A percentile compares a stretch with the other conserved stretches of the same genome.
These are phyloP conservation scores for Malaclemys terrapin DNA, from an alignment of 2,113 vertebrate genomes.

Conservation along the genomic window DNA sequence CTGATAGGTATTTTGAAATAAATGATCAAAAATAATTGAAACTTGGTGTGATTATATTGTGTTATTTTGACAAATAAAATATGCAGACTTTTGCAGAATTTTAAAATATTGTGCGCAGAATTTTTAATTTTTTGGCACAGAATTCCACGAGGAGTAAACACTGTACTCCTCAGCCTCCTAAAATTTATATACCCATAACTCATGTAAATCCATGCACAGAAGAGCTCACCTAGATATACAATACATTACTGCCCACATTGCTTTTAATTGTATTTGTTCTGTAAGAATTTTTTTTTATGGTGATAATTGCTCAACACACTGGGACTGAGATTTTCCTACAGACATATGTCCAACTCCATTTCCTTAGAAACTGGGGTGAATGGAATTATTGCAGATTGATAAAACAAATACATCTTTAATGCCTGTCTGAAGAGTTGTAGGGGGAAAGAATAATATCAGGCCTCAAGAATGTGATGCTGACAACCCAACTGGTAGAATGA, in stretches of 20 bases:
- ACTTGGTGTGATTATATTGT: too few species aligned
- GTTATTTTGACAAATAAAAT: too few species aligned
- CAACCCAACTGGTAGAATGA: constrained; percentile 6
- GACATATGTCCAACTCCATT: background rate
- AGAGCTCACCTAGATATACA: accelerated
- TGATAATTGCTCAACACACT: background rate
- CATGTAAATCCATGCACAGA: accelerated
- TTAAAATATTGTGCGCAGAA: too few species aligned
- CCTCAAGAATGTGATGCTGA: background rate
- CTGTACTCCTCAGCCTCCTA: background rate
- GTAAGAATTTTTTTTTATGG: background rate
- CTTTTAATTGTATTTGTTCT: background rate
- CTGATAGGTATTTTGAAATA: too few species aligned
- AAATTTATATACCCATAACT: background rate
- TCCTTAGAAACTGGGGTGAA: background rate
- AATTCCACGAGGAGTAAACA: background rate
- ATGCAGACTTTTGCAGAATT: too few species aligned
- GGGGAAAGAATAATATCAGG: background rate
- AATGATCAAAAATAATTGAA: too few species aligned
- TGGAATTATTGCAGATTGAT: background rate
- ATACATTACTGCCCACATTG: accelerated
- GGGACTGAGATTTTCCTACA: background rate
- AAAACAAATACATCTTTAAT: background rate
- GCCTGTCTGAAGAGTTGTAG: background rate
- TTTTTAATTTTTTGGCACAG: too few species aligned